Conservation (phyloP, 2,797 vertebrate species). For the Eremophila alpestris region DNA sequence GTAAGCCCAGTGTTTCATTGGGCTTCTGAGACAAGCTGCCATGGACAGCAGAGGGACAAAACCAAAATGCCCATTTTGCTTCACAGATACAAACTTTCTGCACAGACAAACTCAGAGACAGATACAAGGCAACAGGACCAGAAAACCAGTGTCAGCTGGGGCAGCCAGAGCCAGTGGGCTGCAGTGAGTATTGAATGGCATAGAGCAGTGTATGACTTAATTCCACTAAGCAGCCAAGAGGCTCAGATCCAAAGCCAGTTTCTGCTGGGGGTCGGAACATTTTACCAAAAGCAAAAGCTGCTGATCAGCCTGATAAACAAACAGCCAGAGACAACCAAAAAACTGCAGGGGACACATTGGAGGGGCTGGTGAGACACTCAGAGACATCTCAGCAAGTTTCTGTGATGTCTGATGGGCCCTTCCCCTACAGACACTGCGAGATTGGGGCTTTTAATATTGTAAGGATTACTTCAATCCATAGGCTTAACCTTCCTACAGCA, state of each 20-base stretch:
- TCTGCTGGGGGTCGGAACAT: background rate
- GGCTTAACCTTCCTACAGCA: background rate
- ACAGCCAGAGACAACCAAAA: background rate
- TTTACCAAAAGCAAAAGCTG: background rate
- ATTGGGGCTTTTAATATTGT: background rate
- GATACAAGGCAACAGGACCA: background rate
- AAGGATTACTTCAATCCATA: background rate
- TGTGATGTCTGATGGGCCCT: background rate
- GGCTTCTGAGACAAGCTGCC: background rate
- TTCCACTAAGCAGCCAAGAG: background rate
- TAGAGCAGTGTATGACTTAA: background rate
- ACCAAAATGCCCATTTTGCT: fast-evolving
- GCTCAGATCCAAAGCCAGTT: background rate
- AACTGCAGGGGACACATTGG: background rate
- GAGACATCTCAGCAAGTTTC: background rate
- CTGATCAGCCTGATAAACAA: background rate
- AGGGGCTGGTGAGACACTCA: background rate
- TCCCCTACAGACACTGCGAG: background rate
- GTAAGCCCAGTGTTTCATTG: fast-evolving
- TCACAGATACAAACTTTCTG: background rate
- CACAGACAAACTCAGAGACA: background rate
- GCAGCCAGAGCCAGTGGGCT: background rate
- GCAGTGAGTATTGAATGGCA: background rate
- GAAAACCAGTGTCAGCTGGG: background rate
- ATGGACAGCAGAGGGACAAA: background rate